phyloP scores from a whole-genome alignment of 2,113 vertebrate genomes.

The Leptosomus discolor region DNA sequence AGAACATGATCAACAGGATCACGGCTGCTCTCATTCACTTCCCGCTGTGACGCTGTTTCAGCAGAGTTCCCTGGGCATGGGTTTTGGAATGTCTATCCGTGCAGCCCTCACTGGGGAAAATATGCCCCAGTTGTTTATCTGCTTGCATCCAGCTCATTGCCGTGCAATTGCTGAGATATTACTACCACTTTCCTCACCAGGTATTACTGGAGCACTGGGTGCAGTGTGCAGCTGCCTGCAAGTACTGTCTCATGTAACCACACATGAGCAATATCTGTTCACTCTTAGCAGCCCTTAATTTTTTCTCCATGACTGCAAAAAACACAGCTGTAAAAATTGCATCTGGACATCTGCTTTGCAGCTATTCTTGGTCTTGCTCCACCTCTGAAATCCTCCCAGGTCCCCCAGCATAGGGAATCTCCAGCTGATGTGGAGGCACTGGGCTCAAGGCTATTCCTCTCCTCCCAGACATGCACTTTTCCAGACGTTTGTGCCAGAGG shows the following conservation, averaged over 20 bases:
- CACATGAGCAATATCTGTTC: not conserved
- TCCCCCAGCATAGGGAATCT: not conserved
- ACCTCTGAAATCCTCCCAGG: not conserved
- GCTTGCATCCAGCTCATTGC: not conserved
- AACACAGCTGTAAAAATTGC: not conserved
- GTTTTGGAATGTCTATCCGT: not conserved
- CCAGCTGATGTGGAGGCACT: not conserved
- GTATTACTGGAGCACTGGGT: not conserved
- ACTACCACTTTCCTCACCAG: not conserved
- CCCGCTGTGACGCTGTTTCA: rapidly evolving
- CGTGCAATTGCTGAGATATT: not conserved
- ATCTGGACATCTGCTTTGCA: not conserved
- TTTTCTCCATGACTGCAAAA: not conserved
- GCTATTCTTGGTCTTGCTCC: not conserved
- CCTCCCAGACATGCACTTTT: not conserved
- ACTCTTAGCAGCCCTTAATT: not conserved
- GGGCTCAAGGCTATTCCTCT: not conserved
- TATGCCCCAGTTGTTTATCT: not conserved
- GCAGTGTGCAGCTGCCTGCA: not conserved
- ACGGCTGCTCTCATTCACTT: not conserved
- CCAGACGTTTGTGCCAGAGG: not conserved
- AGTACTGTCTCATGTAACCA: rapidly evolving
- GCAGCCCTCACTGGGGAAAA: not conserved
- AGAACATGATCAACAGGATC: not conserved
- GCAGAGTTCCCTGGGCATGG: not conserved